A percentile compares a stretch with the other conserved stretches of the same genome.
These are phyloP conservation scores for Stichopus chloronotus DNA, from an alignment of 35 echinoderm and acorn worm species.

Conservation along the genomic window DNA sequence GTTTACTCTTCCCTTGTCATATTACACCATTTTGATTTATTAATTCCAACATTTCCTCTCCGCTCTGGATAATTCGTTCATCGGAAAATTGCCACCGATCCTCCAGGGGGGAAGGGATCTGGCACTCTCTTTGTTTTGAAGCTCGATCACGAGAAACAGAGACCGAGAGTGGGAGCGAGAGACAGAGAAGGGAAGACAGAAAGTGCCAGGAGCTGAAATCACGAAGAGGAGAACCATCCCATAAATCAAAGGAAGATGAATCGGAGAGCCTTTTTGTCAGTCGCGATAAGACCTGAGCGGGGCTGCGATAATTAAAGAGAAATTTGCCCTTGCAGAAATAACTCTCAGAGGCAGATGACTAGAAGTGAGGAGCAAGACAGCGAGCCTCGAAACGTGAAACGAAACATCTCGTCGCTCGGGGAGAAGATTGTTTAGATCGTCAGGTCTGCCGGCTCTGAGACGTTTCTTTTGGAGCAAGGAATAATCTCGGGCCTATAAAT, in stretches of 20 bases:
- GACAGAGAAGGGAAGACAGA: too few species aligned
- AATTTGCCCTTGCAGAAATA: constrained; percentile 21
- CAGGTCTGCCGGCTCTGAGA: too few species aligned
- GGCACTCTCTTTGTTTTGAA: constrained; percentile 19
- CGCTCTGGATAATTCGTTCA: constrained; percentile 45
- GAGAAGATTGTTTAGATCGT: too few species aligned
- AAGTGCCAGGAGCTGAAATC: constrained; percentile 37
- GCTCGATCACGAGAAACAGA: neutral
- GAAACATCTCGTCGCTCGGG: too few species aligned
- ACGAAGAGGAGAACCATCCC: neutral
- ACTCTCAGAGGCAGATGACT: neutral
- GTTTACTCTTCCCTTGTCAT: constrained; percentile 38
- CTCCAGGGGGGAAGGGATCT: constrained; percentile 22
- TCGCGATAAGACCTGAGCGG: neutral
- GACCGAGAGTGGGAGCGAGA: neutral
- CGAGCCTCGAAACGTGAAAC: too few species aligned
- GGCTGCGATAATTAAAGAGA: constrained; percentile 49
- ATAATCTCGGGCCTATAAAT: too few species aligned
- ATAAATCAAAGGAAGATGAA: constrained; percentile 5
- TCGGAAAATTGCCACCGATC: constrained; percentile 25
- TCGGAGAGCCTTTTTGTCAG: constrained; percentile 34
- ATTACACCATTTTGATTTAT: constrained; percentile 55
- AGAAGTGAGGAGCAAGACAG: neutral
- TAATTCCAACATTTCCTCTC: constrained; percentile 12
- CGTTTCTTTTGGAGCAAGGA: too few species aligned